phyloP scores from a whole-genome alignment of 2,113 vertebrate genomes.

The Daboia siamensis region DNA sequence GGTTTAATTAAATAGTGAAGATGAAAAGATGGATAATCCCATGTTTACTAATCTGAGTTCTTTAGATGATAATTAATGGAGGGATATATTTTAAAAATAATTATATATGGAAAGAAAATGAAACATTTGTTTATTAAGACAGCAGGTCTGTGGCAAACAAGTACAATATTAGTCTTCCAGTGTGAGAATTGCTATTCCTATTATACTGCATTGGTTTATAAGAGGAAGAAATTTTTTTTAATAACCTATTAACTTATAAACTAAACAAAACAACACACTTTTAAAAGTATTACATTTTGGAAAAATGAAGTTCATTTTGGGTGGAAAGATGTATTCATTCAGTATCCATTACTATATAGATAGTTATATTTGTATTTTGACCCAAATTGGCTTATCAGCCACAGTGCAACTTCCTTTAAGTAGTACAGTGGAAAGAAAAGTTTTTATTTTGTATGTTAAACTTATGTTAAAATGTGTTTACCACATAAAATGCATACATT shows the following conservation, averaged over 20 bases:
- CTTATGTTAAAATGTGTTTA: neutral
- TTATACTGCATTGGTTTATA: neutral
- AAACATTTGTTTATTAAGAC: neutral
- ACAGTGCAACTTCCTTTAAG: neutral
- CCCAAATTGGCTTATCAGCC: neutral
- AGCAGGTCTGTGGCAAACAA: neutral
- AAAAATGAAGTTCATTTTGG: neutral
- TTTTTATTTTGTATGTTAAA: neutral
- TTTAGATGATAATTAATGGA: neutral
- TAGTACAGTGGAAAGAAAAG: neutral
- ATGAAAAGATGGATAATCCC: neutral
- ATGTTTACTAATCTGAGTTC: neutral
- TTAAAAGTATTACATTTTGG: neutral
- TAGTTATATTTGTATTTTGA: neutral
- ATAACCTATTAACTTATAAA: no score
- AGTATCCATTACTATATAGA: neutral
- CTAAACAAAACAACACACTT: no score
- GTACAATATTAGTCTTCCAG: neutral
- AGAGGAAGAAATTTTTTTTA: no score
- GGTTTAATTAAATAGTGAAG: neutral
- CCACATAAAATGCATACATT: neutral
- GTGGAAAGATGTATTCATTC: neutral
- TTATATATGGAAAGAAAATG: neutral
- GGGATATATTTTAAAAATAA: neutral
- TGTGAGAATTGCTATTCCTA: neutral